Conservation (phyloP, 2,888 invertebrate genomes). For the Pherbina coryleti region DNA sequence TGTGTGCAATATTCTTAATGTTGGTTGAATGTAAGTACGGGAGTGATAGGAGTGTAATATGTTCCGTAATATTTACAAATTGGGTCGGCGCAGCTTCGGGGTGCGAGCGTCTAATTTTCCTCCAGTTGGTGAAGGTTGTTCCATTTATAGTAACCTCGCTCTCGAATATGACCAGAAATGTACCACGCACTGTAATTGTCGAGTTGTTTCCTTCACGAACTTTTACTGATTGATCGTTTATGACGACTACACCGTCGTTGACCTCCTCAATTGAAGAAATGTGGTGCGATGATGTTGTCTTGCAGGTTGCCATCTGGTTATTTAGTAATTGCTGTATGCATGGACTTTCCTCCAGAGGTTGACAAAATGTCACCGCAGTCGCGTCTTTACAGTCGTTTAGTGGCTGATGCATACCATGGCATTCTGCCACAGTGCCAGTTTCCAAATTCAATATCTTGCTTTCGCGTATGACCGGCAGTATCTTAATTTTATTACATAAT, state of each 20-base stretch:
- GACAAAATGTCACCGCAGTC: neutral
- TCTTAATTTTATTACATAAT: slow-evolving; percentile 1
- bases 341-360: neutral
- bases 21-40: slow-evolving; percentile 25
- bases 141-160: no score
- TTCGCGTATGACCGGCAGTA: slow-evolving; percentile 3
- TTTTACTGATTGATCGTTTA: slow-evolving; percentile 18
- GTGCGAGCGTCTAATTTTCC: slow-evolving; percentile 4
- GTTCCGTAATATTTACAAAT: slow-evolving; percentile 14
- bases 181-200: slow-evolving; percentile 12
- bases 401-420: neutral
- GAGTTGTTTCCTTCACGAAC: slow-evolving; percentile 2
- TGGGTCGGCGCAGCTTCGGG: neutral
- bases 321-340: slow-evolving; percentile 24
- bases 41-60: slow-evolving; percentile 21
- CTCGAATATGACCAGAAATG: no score
- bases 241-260: slow-evolving; percentile 30
- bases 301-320: slow-evolving; percentile 26
- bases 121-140: slow-evolving; percentile 23
- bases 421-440: slow-evolving; percentile 3
- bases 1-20: slow-evolving; percentile 26
- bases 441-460: neutral
- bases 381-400: slow-evolving; percentile 1
- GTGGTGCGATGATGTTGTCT: slow-evolving; percentile 27
- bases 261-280: slow-evolving; percentile 18